phyloP scores from a whole-genome alignment of 2,888 invertebrate species.

The Conops quadrifasciatus region DNA sequence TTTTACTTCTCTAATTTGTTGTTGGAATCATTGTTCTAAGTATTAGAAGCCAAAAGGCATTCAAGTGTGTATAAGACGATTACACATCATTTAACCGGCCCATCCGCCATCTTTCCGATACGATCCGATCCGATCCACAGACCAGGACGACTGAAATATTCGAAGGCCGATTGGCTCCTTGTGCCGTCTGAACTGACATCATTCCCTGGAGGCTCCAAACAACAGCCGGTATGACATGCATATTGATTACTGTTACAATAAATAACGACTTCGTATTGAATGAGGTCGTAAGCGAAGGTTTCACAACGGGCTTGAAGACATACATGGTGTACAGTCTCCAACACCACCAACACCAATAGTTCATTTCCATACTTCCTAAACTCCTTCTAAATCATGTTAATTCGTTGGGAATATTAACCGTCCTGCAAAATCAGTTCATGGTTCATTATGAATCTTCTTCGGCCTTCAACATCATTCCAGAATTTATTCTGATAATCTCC shows the following conservation, averaged over 20 bases:
- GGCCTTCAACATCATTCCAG: too few relatives aligned
- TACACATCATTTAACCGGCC: constrained; percentile 64
- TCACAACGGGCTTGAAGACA: too few relatives aligned
- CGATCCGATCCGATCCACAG: background rate
- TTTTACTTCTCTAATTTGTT: constrained; percentile 44
- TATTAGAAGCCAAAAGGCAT: constrained; percentile 62
- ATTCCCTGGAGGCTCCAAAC: constrained; percentile 10
- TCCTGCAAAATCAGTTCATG: too few relatives aligned
- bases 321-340: background rate
- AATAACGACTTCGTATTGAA: background rate
- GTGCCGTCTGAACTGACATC: background rate
- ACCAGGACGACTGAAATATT: background rate
- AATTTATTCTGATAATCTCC: too few relatives aligned
- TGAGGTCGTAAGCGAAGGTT: too few relatives aligned
- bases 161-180: background rate
- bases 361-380: too few relatives aligned
- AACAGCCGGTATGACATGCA: constrained; percentile 41
- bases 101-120: constrained; percentile 34
- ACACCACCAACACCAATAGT: too few relatives aligned
- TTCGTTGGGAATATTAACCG: too few relatives aligned
- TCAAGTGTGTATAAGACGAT: constrained; percentile 63
- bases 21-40: constrained; percentile 31
- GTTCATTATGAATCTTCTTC: too few relatives aligned
- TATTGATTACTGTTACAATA: constrained; percentile 57
- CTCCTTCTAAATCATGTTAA: too few relatives aligned